These are phyloP conservation scores for Oncorhynchus tshawytscha DNA, from an alignment of 2,113 vertebrate species.

Conservation along the genomic window DNA sequence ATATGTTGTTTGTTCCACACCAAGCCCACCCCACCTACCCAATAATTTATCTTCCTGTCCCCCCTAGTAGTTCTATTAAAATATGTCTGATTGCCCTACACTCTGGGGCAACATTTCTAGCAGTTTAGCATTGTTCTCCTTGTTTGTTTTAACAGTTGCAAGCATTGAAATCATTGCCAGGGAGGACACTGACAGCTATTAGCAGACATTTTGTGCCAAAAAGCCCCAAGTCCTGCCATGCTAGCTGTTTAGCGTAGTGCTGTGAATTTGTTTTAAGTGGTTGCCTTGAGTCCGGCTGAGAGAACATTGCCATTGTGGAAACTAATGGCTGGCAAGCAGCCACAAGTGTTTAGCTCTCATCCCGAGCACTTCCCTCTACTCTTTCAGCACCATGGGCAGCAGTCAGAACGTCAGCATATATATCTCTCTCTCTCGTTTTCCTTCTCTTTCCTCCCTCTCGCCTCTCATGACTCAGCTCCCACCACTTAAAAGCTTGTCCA, in stretches of 20 bases:
- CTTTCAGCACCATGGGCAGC: neutral
- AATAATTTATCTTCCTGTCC: slow-evolving; percentile 10
- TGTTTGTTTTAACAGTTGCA: too few relatives aligned
- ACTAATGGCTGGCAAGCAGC: neutral
- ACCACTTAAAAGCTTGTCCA: too few relatives aligned
- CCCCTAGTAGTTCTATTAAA: neutral
- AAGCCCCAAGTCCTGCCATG: neutral
- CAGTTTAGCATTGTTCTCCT: too few relatives aligned
- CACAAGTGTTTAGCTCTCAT: neutral
- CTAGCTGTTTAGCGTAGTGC: neutral
- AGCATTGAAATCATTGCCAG: too few relatives aligned
- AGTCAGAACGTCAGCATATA: too few relatives aligned
- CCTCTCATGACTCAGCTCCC: too few relatives aligned
- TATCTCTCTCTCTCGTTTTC: too few relatives aligned
- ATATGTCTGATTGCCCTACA: slow-evolving; percentile 13
- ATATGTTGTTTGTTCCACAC: neutral
- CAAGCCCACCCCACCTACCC: neutral
- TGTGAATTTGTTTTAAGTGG: neutral
- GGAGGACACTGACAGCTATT: too few relatives aligned
- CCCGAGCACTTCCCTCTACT: neutral
- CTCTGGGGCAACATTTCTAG: neutral
- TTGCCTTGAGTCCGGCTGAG: neutral
- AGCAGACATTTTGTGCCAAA: too few relatives aligned
- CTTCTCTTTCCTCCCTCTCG: too few relatives aligned
- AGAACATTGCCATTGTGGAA: neutral